Percentiles rank a stretch among this genome's conserved stretches.
These are phyloP conservation scores for Melanophora roralis DNA, from an alignment of 2,888 invertebrate genomes.

Conservation along the genomic window DNA sequence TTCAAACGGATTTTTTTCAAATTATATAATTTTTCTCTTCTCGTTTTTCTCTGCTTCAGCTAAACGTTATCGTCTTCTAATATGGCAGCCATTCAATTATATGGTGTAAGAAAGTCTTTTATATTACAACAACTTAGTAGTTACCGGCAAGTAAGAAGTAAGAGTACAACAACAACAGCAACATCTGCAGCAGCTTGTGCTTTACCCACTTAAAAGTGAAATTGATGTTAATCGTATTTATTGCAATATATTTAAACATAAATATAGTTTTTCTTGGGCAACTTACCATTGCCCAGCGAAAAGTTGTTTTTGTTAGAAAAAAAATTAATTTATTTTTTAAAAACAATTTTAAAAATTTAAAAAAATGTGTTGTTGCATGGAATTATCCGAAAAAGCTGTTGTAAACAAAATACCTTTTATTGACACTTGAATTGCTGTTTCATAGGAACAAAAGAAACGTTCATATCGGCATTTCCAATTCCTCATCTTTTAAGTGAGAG, in stretches of 20 bases:
- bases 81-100: conserved; percentile 62
- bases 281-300: background rate
- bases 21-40: background rate
- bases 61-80: conserved; percentile 51
- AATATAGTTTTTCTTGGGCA: conserved; percentile 1
- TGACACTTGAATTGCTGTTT: too few species aligned
- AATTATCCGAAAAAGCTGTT: too few species aligned
- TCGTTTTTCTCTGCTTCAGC: background rate
- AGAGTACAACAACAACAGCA: conserved; percentile 6
- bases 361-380: too few species aligned
- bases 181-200: conserved; percentile 22
- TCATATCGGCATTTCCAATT: too few species aligned
- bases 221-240: conserved; percentile 63
- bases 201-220: conserved; percentile 47
- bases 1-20: background rate
- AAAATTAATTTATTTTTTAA: too few species aligned
- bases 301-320: background rate
- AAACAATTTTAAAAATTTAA: too few species aligned
- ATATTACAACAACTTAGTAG: conserved; percentile 24
- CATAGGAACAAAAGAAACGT: too few species aligned
- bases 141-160: background rate
- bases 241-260: conserved; percentile 49
- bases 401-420: too few species aligned
- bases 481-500: too few species aligned
- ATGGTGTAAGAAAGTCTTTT: conserved; percentile 51